These are phyloP conservation scores for Trissolcus brochymenae DNA, from an alignment of 2,888 invertebrate species.

Conservation along the genomic window DNA sequence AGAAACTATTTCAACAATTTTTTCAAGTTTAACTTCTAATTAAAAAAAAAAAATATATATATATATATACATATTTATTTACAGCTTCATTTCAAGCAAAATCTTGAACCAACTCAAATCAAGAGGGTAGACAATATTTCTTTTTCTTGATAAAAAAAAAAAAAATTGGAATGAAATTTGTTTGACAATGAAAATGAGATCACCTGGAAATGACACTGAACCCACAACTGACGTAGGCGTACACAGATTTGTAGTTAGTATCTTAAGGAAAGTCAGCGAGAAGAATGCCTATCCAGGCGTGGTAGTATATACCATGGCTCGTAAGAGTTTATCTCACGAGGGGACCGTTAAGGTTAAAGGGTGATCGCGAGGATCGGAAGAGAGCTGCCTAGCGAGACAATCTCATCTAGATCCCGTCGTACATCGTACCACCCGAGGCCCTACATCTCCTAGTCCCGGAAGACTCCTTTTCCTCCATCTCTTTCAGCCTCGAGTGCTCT, in stretches of 20 bases:
- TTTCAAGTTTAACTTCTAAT: too few species aligned
- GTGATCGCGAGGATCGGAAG: conserved; percentile 65
- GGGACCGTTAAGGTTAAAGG: conserved; percentile 70
- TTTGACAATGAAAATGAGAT: background rate
- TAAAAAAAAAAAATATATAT: too few species aligned
- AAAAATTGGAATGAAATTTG: too few species aligned
- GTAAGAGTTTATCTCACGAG: conserved; percentile 72
- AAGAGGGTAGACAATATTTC: too few species aligned
- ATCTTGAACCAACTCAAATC: too few species aligned
- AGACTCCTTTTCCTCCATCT: conserved; percentile 60
- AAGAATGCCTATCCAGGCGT: conserved; percentile 48
- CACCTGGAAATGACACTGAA: conserved; percentile 22
- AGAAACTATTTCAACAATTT: too few species aligned
- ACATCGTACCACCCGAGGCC: conserved; percentile 74
- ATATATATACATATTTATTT: too few species aligned
- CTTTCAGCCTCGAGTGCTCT: conserved; percentile 42
- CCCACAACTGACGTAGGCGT: conserved; percentile 48
- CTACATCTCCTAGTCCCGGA: conserved; percentile 70
- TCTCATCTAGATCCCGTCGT: conserved; percentile 76
- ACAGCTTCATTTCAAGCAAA: too few species aligned
- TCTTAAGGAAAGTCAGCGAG: conserved; percentile 48
- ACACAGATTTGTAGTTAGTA: conserved; percentile 34
- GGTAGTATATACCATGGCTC: conserved; percentile 57
- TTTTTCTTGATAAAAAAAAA: too few species aligned
- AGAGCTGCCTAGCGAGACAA: conserved; percentile 72